Conservation (phyloP, 2,797 vertebrate species). For the Acipenser transmontanus region DNA sequence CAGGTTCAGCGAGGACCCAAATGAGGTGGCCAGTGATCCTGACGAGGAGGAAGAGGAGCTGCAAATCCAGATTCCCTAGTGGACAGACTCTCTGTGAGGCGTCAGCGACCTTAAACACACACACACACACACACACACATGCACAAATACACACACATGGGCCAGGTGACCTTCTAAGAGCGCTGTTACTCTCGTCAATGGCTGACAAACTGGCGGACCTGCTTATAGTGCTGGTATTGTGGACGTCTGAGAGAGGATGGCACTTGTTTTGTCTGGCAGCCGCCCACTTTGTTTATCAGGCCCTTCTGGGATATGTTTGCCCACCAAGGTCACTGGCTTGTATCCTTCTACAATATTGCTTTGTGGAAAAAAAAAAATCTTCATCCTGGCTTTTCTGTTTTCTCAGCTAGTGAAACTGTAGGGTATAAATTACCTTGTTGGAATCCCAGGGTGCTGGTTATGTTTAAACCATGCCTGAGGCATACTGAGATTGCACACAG, state of each 20-base stretch:
- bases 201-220: background rate
- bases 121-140: slow-evolving; percentile 1
- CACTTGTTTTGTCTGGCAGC: background rate
- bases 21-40: slow-evolving; percentile 68
- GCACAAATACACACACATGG: background rate
- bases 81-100: background rate
- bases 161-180: background rate
- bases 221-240: background rate
- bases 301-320: too few relatives aligned
- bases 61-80: slow-evolving; percentile 84
- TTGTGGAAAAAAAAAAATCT: too few relatives aligned
- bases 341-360: too few relatives aligned
- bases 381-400: too few relatives aligned
- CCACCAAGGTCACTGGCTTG: too few relatives aligned
- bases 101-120: background rate
- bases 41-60: slow-evolving; percentile 83
- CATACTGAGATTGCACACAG: too few relatives aligned
- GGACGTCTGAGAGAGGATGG: background rate
- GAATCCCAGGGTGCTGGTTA: too few relatives aligned
- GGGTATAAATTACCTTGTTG: too few relatives aligned
- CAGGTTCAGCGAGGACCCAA: slow-evolving; percentile 73
- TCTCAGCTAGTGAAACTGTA: too few relatives aligned
- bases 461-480: too few relatives aligned
- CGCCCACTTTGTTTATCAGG: too few relatives aligned
- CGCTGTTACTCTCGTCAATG: background rate